Evolutionary conservation across 1,140 invertebrate genomes (phyloP).

Genomic region (Leucophenga varia): DNA sequence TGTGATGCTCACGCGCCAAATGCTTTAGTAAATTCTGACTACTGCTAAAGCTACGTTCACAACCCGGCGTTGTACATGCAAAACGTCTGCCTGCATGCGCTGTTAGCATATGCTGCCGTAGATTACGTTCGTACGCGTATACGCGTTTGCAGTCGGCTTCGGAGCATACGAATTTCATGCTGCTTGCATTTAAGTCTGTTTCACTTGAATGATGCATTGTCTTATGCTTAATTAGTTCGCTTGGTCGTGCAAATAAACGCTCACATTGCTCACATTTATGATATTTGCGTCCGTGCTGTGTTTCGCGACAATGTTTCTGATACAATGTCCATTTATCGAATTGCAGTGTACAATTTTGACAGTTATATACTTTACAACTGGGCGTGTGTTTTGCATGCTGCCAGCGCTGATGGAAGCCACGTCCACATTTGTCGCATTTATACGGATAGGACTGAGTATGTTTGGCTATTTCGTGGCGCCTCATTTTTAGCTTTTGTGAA

Average conservation of each 20-base stretch:
- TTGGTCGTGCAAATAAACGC: conserved; percentile 26
- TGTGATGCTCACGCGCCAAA: conserved; percentile 22
- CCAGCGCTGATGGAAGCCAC: conserved; percentile 44
- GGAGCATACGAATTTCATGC: conserved; percentile 23
- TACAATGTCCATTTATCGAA: conserved; percentile 49
- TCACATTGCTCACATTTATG: conserved; percentile 39
- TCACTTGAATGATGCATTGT: too few species aligned
- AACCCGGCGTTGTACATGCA: conserved; percentile 30
- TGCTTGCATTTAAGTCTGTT: too few species aligned
- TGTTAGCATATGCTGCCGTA: conserved; percentile 34
- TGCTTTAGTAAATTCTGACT: conserved; percentile 43
- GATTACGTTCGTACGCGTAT: conserved; percentile 42
- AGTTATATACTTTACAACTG: conserved; percentile 41
- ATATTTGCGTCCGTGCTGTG: conserved; percentile 27
- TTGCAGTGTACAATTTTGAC: conserved; percentile 17
- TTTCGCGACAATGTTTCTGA: conserved; percentile 39
- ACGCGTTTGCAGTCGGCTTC: conserved; percentile 29
- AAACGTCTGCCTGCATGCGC: conserved; percentile 40
- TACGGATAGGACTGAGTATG: conserved; percentile 43
- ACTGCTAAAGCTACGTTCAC: conserved; percentile 41
- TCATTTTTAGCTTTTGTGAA: conserved; percentile 45
- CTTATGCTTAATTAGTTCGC: conserved; percentile 30
- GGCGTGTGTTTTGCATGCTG: conserved; percentile 37
- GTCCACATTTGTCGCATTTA: conserved; percentile 34
- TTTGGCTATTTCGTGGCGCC: conserved; percentile 41